Percentiles rank a stretch among this genome's conserved stretches.
Evolutionary conservation across 2,113 vertebrate species (phyloP).

Genomic region (Oplegnathus fasciatus): DNA sequence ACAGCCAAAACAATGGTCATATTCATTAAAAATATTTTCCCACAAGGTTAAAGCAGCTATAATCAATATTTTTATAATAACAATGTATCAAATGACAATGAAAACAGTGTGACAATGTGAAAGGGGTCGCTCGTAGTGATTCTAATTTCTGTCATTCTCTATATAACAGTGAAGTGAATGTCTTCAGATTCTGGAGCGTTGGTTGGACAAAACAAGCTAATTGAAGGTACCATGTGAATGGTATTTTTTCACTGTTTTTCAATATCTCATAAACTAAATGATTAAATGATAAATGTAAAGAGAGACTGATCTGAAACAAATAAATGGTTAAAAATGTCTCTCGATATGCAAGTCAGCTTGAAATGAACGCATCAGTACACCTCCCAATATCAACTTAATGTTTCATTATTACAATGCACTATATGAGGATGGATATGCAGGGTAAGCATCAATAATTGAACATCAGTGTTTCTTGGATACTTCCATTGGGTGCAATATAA

Average conservation of each 20-base stretch:
- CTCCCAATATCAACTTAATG: constrained; percentile 13
- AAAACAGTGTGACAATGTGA: background rate
- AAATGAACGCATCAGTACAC: background rate
- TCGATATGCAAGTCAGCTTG: background rate
- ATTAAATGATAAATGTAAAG: background rate
- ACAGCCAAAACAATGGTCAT: background rate
- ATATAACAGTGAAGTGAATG: background rate
- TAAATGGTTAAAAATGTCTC: background rate
- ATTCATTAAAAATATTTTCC: background rate
- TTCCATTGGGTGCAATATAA: constrained; percentile 46
- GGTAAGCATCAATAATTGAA: constrained; percentile 56
- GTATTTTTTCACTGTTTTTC: background rate
- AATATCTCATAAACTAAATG: background rate
- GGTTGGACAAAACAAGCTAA: too few relatives aligned
- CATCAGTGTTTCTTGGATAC: constrained; percentile 41
- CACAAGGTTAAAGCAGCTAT: background rate
- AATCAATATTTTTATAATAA: background rate
- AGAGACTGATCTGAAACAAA: background rate
- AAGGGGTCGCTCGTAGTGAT: background rate
- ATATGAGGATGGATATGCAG: constrained; percentile 21
- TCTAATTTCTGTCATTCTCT: too few relatives aligned
- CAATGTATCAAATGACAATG: background rate
- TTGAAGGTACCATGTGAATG: too few relatives aligned
- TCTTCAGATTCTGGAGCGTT: background rate
- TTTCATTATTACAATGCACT: constrained; percentile 41